phyloP scores from a whole-genome alignment of 2,888 invertebrate species.

The Eurytoma californica region DNA sequence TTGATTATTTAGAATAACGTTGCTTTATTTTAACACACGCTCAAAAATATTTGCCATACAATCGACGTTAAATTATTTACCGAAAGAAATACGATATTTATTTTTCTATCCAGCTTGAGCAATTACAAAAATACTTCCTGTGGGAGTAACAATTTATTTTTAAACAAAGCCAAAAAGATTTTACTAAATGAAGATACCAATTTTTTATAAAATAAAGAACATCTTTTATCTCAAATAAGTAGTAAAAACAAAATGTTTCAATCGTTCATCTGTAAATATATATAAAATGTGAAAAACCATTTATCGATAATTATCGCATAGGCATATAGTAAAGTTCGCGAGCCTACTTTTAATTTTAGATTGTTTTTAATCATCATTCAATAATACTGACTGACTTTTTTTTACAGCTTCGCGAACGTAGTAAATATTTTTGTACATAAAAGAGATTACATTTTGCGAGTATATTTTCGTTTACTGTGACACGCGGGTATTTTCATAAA shows the following conservation, averaged over 20 bases:
- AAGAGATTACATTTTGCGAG: neutral
- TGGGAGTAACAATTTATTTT: neutral
- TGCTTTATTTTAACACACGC: no score
- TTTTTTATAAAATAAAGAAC: neutral
- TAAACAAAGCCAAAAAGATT: neutral
- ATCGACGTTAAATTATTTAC: slow-evolving; percentile 29
- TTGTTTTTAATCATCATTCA: no score
- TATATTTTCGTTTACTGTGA: slow-evolving; percentile 28
- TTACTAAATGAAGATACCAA: slow-evolving; percentile 10
- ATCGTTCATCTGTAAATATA: no score
- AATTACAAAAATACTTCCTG: slow-evolving; percentile 3
- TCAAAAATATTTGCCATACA: neutral
- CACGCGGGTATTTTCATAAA: slow-evolving; percentile 6
- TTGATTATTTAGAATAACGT: neutral
- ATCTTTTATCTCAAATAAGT: no score
- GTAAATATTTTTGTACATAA: neutral
- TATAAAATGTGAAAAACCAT: no score
- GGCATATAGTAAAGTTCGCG: no score
- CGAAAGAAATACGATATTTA: slow-evolving; percentile 24
- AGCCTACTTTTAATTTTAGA: no score
- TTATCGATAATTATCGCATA: no score
- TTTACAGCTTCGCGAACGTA: no score
- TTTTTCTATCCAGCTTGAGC: slow-evolving; percentile 39
- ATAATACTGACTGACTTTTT: no score
- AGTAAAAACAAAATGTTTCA: no score